phyloP scores from a whole-genome alignment of 2,797 vertebrate genomes.

The Cossypha polioptera region DNA sequence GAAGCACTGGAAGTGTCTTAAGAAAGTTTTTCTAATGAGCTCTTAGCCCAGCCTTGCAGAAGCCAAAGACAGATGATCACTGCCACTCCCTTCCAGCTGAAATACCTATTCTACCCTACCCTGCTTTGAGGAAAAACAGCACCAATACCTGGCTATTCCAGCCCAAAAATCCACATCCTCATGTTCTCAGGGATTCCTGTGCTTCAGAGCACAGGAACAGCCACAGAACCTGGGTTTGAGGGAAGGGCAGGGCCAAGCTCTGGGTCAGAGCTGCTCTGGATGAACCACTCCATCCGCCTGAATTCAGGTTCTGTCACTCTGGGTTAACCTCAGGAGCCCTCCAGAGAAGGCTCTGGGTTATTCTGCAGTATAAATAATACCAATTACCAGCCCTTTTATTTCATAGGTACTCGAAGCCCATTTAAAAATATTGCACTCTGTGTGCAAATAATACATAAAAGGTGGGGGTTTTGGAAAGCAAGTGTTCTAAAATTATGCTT shows the following conservation, averaged over 20 bases:
- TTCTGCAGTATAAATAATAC: neutral
- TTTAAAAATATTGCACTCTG: neutral
- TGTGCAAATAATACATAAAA: neutral
- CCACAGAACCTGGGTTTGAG: neutral
- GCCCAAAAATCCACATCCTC: neutral
- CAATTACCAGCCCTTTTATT: neutral
- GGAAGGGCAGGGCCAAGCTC: neutral
- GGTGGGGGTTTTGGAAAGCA: neutral
- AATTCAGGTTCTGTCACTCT: neutral
- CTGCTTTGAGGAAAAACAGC: neutral
- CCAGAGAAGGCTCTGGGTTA: neutral
- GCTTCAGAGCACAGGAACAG: neutral
- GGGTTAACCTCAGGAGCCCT: neutral
- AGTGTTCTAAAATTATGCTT: neutral
- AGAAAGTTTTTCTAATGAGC: neutral
- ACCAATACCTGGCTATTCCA: neutral
- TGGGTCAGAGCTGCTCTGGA: neutral
- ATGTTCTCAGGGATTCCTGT: neutral
- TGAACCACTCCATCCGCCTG: accelerated
- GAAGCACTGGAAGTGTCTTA: constrained; percentile 1
- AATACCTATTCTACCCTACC: neutral
- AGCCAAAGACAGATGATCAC: neutral
- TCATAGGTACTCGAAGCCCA: neutral
- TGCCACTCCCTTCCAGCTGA: neutral
- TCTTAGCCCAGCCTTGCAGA: neutral